phyloP scores from a whole-genome alignment of 2,888 invertebrate species.

The Agonum fuliginosum region DNA sequence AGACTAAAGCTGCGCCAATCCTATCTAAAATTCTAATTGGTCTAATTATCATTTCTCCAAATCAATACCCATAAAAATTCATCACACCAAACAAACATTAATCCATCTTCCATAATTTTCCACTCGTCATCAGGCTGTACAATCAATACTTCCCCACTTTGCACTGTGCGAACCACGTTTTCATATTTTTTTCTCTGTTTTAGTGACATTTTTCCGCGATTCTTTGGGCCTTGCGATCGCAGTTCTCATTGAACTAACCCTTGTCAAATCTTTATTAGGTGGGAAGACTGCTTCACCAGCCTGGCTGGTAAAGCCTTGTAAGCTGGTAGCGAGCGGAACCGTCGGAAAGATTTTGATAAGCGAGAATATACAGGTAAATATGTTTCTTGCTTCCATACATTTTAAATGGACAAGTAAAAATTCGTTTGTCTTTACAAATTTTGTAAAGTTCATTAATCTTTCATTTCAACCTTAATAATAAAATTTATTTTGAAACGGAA shows the following conservation, averaged over 20 bases:
- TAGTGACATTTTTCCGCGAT: slow-evolving; percentile 48
- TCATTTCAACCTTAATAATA: no score
- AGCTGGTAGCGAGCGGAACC: slow-evolving; percentile 18
- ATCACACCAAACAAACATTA: not conserved
- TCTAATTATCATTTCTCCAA: no score
- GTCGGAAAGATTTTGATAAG: slow-evolving; percentile 17
- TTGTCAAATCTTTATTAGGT: slow-evolving; percentile 28
- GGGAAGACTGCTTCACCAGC: slow-evolving; percentile 5
- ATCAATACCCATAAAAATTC: no score
- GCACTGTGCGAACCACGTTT: no score
- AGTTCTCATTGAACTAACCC: slow-evolving; percentile 44
- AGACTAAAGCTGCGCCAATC: no score
- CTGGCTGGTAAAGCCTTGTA: slow-evolving; percentile 40
- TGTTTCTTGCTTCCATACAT: not conserved
- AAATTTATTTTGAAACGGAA: no score
- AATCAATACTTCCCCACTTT: no score
- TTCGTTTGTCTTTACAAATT: no score
- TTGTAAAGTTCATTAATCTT: no score
- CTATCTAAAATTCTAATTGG: no score
- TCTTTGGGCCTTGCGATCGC: slow-evolving; percentile 29
- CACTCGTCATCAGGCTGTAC: no score
- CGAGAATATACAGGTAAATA: slow-evolving; percentile 4
- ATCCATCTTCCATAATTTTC: no score
- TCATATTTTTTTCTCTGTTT: not conserved
- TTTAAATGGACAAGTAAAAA: not conserved